A percentile compares a stretch with the other conserved stretches of the same genome.
Conservation (phyloP, 1,140 invertebrate species). For the Macrostomum lignano region DNA sequence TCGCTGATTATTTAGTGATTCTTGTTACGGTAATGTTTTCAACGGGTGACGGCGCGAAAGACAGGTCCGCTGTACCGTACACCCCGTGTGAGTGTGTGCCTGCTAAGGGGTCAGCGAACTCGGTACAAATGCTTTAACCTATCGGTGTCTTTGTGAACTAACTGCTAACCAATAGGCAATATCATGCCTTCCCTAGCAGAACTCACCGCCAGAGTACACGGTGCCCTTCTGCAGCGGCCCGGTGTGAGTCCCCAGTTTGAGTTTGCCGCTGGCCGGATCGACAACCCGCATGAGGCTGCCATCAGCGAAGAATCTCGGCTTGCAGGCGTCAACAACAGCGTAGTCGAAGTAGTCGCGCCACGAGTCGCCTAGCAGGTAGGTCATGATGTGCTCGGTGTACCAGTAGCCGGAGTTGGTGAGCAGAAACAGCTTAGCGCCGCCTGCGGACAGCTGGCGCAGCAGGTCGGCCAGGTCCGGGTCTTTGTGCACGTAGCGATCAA, state of each 20-base stretch:
- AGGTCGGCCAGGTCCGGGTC: conserved; percentile 63
- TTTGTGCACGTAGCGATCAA: conserved; percentile 6
- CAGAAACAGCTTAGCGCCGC: conserved; percentile 70
- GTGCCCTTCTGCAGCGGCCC: conserved; percentile 2
- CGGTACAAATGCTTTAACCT: no score
- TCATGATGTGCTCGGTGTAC: conserved; percentile 44
- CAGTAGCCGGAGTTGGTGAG: conserved; percentile 85
- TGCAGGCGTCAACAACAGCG: conserved; percentile 78
- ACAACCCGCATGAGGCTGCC: conserved; percentile 1
- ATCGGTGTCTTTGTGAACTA: no score
- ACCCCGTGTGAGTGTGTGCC: no score
- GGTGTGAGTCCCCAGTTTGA: conserved; percentile 3
- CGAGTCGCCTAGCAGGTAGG: conserved; percentile 6
- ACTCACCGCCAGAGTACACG: conserved; percentile 4
- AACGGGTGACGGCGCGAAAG: no score
- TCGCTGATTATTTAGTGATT: no score
- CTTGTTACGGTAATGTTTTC: no score
- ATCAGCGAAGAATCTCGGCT: conserved; percentile 62
- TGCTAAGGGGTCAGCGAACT: no score
- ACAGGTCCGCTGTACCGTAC: no score
- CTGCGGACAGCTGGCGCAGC: conserved; percentile 48
- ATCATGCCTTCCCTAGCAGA: no score
- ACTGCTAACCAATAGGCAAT: no score
- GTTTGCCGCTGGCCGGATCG: conserved; percentile 2
- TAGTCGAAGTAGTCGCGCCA: conserved; percentile 92